These are phyloP conservation scores for Lasioglossum leucozonium DNA, from an alignment of 2,888 invertebrate genomes.

Conservation along the genomic window DNA sequence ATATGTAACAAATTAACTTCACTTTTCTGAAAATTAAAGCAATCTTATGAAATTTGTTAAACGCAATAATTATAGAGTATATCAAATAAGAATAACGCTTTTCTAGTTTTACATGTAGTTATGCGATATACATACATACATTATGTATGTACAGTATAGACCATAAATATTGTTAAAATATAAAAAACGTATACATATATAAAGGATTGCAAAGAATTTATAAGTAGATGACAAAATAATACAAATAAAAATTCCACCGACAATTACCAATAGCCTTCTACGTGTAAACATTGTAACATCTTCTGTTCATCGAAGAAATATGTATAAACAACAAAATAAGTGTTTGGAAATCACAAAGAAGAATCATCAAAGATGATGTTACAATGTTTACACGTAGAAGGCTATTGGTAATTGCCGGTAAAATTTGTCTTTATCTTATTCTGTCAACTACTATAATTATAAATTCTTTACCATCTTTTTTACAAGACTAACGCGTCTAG, in stretches of 20 bases:
- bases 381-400: no score
- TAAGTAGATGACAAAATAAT: neutral
- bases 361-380: no score
- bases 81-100: neutral
- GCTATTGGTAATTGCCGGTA: no score
- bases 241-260: neutral
- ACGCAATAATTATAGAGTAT: neutral
- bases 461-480: no score
- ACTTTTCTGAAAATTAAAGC: constrained; percentile 79
- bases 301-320: neutral
- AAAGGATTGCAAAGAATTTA: neutral
- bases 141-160: neutral
- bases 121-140: neutral
- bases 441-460: no score
- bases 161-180: neutral
- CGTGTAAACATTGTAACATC: neutral
- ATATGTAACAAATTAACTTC: constrained; percentile 95
- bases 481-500: no score
- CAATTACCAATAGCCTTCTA: neutral
- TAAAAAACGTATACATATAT: neutral
- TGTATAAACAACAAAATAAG: no score
- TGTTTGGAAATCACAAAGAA: no score
- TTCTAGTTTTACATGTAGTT: no score
- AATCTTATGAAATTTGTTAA: neutral
- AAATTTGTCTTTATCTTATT: no score